These are phyloP conservation scores for Lamproptera curius DNA, from an alignment of 2,888 invertebrate species.

Conservation along the genomic window DNA sequence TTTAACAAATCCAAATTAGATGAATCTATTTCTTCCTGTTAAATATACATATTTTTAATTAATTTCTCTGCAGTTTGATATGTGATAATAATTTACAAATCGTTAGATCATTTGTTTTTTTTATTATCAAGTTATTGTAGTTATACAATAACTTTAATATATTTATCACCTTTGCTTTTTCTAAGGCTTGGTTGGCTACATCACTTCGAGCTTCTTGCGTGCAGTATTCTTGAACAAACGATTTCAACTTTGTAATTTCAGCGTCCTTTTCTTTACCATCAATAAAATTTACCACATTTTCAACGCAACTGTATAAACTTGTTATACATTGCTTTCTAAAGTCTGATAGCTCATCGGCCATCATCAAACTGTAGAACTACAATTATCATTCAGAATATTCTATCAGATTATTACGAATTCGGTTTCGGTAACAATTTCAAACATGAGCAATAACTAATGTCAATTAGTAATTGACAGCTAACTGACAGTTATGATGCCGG, in stretches of 20 bases:
- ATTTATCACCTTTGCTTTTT: constrained; percentile 38
- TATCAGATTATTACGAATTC: too few relatives aligned
- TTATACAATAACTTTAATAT: neutral
- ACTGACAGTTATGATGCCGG: too few relatives aligned
- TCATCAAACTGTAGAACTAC: too few relatives aligned
- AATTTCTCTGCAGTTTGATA: neutral
- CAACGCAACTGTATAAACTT: constrained; percentile 55
- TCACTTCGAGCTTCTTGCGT: constrained; percentile 52
- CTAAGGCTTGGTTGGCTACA: constrained; percentile 53
- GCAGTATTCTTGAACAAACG: constrained; percentile 54
- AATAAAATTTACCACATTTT: constrained; percentile 60
- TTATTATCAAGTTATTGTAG: neutral
- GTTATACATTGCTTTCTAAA: constrained; percentile 59
- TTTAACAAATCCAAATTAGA: constrained; percentile 49
- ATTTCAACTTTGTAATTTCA: constrained; percentile 47
- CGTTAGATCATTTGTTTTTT: neutral
- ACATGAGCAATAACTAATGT: too few relatives aligned
- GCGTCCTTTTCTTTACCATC: constrained; percentile 49
- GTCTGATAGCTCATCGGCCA: constrained; percentile 48
- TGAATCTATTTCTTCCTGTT: constrained; percentile 51
- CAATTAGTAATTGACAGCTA: too few relatives aligned
- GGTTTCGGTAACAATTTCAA: too few relatives aligned
- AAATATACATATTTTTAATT: constrained; percentile 9
- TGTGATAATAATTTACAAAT: neutral
- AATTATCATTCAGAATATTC: too few relatives aligned